These are phyloP conservation scores for Brachionus asplanchnoidis DNA, from an alignment of 1,140 invertebrate genomes.

Conservation along the genomic window DNA sequence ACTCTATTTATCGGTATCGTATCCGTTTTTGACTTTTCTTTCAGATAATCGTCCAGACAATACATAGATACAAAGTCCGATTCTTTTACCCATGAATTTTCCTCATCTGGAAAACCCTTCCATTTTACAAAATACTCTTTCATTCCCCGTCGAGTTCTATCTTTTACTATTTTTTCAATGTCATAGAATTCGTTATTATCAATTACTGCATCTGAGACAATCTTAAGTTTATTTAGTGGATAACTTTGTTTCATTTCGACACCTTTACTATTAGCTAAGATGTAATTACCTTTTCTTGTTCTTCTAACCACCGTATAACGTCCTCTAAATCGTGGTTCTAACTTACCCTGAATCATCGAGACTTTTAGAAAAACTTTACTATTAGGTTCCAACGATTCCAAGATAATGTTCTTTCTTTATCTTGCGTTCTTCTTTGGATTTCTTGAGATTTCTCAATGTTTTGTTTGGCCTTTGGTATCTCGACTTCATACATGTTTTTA, in stretches of 20 bases:
- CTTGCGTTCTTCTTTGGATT: background rate
- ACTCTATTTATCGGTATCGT: constrained; percentile 19
- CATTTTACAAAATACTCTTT: constrained; percentile 37
- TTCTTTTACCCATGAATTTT: constrained; percentile 38
- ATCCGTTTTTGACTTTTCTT: constrained; percentile 9
- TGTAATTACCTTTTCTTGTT: constrained; percentile 25
- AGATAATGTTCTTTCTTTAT: background rate
- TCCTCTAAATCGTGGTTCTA: constrained; percentile 1
- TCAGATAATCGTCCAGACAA: constrained; percentile 3
- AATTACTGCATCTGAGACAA: background rate
- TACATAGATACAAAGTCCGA: constrained; percentile 3
- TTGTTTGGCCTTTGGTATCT: constrained; percentile 11
- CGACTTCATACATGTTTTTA: constrained; percentile 21
- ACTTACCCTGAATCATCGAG: background rate
- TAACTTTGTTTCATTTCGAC: constrained; percentile 5
- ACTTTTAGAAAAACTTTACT: constrained; percentile 24
- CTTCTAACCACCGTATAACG: constrained; percentile 7
- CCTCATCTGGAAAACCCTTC: constrained; percentile 38
- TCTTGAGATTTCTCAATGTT: constrained; percentile 20
- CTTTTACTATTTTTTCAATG: constrained; percentile 34
- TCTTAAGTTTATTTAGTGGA: constrained; percentile 2
- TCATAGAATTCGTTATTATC: background rate
- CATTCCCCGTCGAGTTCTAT: background rate
- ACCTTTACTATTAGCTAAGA: background rate
- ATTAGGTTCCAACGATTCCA: background rate